Base-by-base conservation (phyloP, 2,797 vertebrate species). In the Eutrigla gurnardus region DNA sequence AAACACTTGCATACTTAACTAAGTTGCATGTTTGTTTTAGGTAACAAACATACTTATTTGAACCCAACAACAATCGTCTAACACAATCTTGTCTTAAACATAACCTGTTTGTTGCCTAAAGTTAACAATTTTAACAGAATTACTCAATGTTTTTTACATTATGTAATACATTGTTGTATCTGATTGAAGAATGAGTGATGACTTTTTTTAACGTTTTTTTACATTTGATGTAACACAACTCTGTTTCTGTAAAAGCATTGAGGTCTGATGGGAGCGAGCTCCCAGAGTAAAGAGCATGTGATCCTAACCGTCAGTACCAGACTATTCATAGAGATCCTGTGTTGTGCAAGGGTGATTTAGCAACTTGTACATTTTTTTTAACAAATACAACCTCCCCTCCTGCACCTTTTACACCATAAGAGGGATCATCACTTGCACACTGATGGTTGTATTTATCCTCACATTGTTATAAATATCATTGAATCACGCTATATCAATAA, bases 241-340 rank as follows among this genome's bases (percentile, higher is more conserved):
- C 12, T 43, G 47, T 13, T 40, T 5, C 35, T 53, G 14, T 32
- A 7, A 12, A 14, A 25, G 39, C 33, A 6, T 32, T 55, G 49
- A 61, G n/a, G 40, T 64, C 42, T 46, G 40, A 33, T 54, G 37
- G 52, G 37, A 36, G 40, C 36, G 52, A 39, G 54, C 42, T 75
- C 54, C 70, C 58, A 63, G 42, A 64, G 67, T 77, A 53, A 66
- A 52, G 58, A 87, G 15, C 88, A 88, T 90, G 87, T 91, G 89
- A 91, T 81, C 73, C 52, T 73, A 88, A 92, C 89, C 80, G 90
- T 83, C 80, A 92, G 89, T 90, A 67, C 35, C 47, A 74, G 65
- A 60, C 88, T 94, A 93, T 91, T 92, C 88, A 89, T 92, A 91
- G 92, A 94, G 86, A 94, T 94, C 91, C 92, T 93, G 93, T 91